Percentiles rank a stretch among this genome's conserved stretches.
phyloP scores from a whole-genome alignment of 2,888 invertebrate species.

The Papilio gigon region DNA sequence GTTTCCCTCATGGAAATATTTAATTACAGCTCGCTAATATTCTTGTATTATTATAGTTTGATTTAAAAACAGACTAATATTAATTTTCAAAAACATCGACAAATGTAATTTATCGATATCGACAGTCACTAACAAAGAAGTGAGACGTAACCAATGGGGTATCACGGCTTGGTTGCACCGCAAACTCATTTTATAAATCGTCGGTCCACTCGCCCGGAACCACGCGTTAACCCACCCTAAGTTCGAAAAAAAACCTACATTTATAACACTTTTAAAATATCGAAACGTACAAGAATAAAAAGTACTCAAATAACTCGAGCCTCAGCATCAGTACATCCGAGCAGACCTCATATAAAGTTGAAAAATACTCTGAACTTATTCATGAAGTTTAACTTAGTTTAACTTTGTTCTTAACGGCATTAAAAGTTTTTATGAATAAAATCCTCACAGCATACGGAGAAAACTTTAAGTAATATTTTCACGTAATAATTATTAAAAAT shows the following conservation, averaged over 20 bases:
- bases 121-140: conserved; percentile 69
- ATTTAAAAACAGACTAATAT: neutral
- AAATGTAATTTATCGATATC: conserved; percentile 31
- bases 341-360: neutral
- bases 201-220: conserved; percentile 76
- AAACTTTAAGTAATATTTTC: neutral
- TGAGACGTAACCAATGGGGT: conserved; percentile 82
- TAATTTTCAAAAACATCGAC: neutral
- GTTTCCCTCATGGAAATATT: neutral
- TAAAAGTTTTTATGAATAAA: conserved; percentile 5
- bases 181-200: conserved; percentile 83
- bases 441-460: neutral
- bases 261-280: conserved; percentile 45
- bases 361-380: neutral
- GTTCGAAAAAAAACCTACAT: conserved; percentile 60
- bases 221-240: conserved; percentile 74
- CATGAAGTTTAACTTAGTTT: neutral
- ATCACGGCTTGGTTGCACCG: conserved; percentile 80
- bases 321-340: neutral
- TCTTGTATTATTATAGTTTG: neutral
- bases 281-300: neutral
- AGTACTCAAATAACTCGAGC: neutral
- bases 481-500: neutral
- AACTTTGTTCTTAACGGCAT: conserved; percentile 3
- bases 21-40: neutral